Percentiles rank a stretch among this genome's conserved stretches.
These are phyloP conservation scores for Eudasyphora cyanicolor DNA, from an alignment of 2,888 invertebrate species.

Conservation along the genomic window DNA sequence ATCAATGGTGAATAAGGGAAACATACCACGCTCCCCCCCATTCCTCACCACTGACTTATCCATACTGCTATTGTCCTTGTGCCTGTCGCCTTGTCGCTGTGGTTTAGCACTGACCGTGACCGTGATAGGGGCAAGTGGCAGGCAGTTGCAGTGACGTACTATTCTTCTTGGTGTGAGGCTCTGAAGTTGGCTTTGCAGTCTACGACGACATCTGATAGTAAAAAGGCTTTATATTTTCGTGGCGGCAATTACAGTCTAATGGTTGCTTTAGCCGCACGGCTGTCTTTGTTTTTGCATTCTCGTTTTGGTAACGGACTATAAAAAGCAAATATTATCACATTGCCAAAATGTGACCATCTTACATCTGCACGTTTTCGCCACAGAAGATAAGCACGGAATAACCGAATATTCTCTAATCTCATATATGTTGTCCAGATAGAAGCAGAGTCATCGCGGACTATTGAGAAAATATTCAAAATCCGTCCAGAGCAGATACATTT, in stretches of 20 bases:
- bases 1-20: no score
- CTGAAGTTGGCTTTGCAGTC: conserved; percentile 28
- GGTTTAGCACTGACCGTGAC: no score
- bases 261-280: conserved; percentile 49
- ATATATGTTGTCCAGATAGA: background rate
- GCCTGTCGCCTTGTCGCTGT: no score
- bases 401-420: background rate
- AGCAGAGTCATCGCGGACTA: background rate
- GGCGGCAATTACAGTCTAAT: conserved; percentile 65
- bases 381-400: conserved; percentile 14
- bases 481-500: background rate
- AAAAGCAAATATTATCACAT: conserved; percentile 47
- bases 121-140: no score
- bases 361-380: conserved; percentile 36
- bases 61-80: no score
- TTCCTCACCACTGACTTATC: background rate
- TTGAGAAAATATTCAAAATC: background rate
- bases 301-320: conserved; percentile 17
- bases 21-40: no score
- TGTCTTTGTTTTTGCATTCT: background rate
- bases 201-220: conserved; percentile 61
- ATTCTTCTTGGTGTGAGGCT: conserved; percentile 9
- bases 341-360: conserved; percentile 46
- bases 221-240: conserved; percentile 61
- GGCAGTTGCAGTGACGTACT: conserved; percentile 55